A percentile compares a stretch with the other conserved stretches of the same genome.
These are phyloP conservation scores for Amphiura filiformis DNA, from an alignment of 35 echinoderm and acorn worm genomes.

Conservation along the genomic window DNA sequence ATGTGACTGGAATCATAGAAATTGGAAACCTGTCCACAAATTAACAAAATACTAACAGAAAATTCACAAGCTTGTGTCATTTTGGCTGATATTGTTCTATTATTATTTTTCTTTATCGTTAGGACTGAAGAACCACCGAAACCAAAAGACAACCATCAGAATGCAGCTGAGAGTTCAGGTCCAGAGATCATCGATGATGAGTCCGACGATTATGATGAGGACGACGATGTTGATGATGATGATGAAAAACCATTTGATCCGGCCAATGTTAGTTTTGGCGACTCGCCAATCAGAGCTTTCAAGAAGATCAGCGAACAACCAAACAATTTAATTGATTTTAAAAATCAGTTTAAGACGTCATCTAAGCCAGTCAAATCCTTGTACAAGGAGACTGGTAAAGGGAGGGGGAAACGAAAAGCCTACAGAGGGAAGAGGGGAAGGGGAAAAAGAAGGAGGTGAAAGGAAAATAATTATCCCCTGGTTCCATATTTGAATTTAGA, in stretches of 20 bases:
- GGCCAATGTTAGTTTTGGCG: background rate
- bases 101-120: no score
- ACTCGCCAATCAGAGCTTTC: background rate
- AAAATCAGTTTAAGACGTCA: background rate
- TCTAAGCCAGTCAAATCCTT: background rate
- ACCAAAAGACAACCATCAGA: background rate
- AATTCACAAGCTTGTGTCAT: no score
- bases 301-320: constrained; percentile 1
- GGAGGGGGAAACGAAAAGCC: background rate
- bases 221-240: background rate
- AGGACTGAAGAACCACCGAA: background rate
- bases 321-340: background rate
- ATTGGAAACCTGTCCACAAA: no score
- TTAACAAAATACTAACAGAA: no score
- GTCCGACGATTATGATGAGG: background rate
- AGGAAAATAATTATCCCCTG: no score
- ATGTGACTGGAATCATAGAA: no score
- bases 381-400: background rate
- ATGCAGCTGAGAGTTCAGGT: no score
- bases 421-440: background rate
- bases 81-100: no score
- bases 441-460: background rate
- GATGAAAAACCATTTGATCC: background rate
- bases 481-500: no score
- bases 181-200: background rate